These are phyloP conservation scores for Trinectes maculatus DNA, from an alignment of 2,113 vertebrate genomes.

Conservation along the genomic window DNA sequence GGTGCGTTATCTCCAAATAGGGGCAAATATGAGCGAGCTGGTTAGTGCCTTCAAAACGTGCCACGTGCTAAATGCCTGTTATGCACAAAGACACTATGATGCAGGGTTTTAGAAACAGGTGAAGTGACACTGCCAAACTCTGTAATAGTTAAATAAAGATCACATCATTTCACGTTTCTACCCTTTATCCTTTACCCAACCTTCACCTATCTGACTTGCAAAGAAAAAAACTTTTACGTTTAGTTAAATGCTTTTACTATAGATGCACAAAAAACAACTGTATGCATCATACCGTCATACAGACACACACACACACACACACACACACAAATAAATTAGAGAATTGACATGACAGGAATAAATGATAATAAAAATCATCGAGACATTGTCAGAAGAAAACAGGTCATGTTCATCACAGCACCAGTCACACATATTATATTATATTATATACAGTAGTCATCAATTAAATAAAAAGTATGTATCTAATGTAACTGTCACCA, in stretches of 20 bases:
- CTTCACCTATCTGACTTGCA: too few relatives aligned
- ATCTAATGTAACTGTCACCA: slow-evolving; percentile 4
- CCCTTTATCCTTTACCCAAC: too few relatives aligned
- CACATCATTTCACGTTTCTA: too few relatives aligned
- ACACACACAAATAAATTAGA: not conserved
- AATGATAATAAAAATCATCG: slow-evolving; percentile 36
- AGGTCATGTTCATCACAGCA: slow-evolving; percentile 14
- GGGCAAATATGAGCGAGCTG: slow-evolving; percentile 70
- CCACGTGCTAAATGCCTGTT: slow-evolving; percentile 1
- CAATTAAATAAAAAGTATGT: slow-evolving; percentile 8
- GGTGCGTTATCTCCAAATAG: slow-evolving; percentile 72
- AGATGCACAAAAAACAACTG: slow-evolving; percentile 16
- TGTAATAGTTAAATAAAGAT: too few relatives aligned
- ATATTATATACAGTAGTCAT: slow-evolving; percentile 33
- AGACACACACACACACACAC: slow-evolving; percentile 2
- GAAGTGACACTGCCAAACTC: too few relatives aligned
- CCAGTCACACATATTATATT: not conserved
- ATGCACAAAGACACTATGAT: too few relatives aligned
- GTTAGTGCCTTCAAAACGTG: slow-evolving; percentile 56
- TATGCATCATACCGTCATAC: not conserved
- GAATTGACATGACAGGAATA: too few relatives aligned
- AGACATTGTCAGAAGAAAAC: slow-evolving; percentile 3
- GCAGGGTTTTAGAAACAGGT: too few relatives aligned
- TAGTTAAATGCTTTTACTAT: slow-evolving; percentile 36
- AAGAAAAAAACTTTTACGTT: not conserved